A percentile compares a stretch with the other conserved stretches of the same genome.
These are phyloP conservation scores for Syndactyla subalaris DNA, from an alignment of 2,797 vertebrate genomes.

Conservation along the genomic window DNA sequence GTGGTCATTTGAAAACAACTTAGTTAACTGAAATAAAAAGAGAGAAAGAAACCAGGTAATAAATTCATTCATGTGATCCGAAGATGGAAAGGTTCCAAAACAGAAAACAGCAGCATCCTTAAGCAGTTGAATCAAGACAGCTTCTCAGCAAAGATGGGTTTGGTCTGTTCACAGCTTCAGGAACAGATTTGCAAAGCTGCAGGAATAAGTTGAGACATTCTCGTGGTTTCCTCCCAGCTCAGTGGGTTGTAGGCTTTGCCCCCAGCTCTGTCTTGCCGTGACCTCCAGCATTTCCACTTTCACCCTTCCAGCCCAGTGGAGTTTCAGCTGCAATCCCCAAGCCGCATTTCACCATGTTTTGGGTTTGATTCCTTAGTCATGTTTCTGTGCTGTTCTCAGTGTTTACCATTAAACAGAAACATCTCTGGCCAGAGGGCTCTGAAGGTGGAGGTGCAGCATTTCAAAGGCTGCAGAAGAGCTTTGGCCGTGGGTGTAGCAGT, in stretches of 20 bases:
- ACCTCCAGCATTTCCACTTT: constrained; percentile 18
- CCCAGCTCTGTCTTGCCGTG: neutral
- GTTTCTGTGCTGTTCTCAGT: constrained; percentile 5
- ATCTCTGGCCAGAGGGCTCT: neutral
- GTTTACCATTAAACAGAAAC: constrained; percentile 14
- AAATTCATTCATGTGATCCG: fast-evolving
- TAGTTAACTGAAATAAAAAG: neutral
- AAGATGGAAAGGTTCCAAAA: neutral
- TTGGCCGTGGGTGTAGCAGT: neutral
- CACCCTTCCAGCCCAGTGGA: neutral
- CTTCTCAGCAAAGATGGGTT: neutral
- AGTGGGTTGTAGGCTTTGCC: neutral
- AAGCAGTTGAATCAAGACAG: neutral
- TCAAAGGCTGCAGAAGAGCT: neutral
- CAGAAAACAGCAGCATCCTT: neutral
- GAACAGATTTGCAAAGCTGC: neutral
- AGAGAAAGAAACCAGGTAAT: neutral
- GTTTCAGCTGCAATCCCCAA: neutral
- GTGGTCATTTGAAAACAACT: neutral
- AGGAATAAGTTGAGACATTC: neutral
- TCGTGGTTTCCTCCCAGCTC: neutral
- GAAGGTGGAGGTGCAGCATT: neutral
- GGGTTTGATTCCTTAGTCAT: constrained; percentile 32
- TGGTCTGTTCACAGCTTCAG: neutral
- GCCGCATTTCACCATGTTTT: constrained; percentile 28